phyloP scores from a whole-genome alignment of 2,888 invertebrate genomes.

The Tipula lateralis region DNA sequence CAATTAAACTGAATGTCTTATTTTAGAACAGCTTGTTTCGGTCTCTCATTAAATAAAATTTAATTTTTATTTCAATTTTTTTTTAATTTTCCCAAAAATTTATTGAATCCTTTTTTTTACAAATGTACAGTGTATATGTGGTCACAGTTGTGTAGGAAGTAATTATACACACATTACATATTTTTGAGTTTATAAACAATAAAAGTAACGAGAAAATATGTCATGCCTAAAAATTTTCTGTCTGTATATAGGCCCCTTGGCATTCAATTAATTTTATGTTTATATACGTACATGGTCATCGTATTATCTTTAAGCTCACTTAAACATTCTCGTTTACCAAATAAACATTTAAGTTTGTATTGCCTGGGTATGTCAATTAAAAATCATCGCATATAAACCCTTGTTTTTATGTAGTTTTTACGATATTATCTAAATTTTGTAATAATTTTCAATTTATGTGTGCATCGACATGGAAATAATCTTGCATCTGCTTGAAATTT shows the following conservation, averaged over 20 bases:
- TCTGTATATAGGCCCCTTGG: not conserved
- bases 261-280: not conserved
- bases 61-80: not conserved
- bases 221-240: not conserved
- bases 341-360: not conserved
- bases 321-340: not conserved
- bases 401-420: not conserved
- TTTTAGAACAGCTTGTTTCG: not conserved
- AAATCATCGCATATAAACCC: not conserved
- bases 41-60: not conserved
- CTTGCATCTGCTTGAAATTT: too few species aligned
- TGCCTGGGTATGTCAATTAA: not conserved
- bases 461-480: not conserved
- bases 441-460: not conserved
- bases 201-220: not conserved
- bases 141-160: not conserved
- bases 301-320: not conserved
- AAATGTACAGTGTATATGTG: not conserved
- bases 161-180: not conserved
- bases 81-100: not conserved
- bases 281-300: not conserved
- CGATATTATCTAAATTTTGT: not conserved
- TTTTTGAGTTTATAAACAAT: not conserved
- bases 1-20: slow-evolving; percentile 11
- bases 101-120: not conserved